Base-by-base conservation (phyloP, 2,113 vertebrate genomes). In the Notiomystis cincta region DNA sequence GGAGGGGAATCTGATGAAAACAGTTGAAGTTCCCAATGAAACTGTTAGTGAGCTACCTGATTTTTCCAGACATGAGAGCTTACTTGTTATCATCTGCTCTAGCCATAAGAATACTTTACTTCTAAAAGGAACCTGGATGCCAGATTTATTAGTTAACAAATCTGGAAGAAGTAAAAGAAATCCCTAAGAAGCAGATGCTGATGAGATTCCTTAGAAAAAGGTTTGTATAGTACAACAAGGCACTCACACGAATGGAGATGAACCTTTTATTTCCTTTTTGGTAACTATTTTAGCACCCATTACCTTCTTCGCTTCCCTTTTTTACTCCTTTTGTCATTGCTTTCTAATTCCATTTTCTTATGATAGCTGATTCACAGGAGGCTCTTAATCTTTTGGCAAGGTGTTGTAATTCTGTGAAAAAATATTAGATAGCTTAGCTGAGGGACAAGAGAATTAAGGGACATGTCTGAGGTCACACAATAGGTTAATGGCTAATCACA, bases 401-500 rank as follows among this genome's bases (percentile, higher is more conserved):
- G 60, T 88, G 71, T 37, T 90, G 57, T 37, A 81, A 96, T 86
- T 94, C 58, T 91, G 73, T 87, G 51, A 77, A 95, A 96, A 94
- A 84, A 88, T 94, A 85, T 94, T 82, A 88, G 47, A 61, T 15
- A 71, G 64, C 71, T 81, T 81, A 94, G 56, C 67, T 64, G 76
- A 94, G 65, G 56, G 91, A 91, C 37, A 71, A 78, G 82, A 75
- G 82, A 93, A 96, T 94, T 82, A 93, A 95, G 51, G 86, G 38
- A 78, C 50, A 12, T 62, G n/a, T 83, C 79, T 96, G 92, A 93
- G 92, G 93, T 95, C 92, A 94, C 56, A 67, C 25, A 0, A 54
- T 73, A 90, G 87, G 90, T 91, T 97, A 97, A 96, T 94, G 79
- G 82, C 78, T 96, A 93, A 93, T 91, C 93, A 82, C 81, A 86